phyloP scores from a whole-genome alignment of 2,888 invertebrate species.

The Xylota segnis region DNA sequence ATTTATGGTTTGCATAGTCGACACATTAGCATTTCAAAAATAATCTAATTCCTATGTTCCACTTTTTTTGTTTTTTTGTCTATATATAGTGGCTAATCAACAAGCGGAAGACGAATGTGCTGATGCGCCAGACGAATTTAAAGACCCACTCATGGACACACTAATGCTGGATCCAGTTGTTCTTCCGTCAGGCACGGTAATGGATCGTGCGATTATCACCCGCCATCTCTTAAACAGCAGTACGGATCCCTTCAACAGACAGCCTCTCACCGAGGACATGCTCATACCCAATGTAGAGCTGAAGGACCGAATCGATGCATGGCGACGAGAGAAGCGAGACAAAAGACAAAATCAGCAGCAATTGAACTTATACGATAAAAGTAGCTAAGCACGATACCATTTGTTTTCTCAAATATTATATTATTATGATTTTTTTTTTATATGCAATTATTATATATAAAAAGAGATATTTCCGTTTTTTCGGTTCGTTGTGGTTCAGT shows the following conservation, averaged over 20 bases:
- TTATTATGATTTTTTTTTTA: slow-evolving; percentile 59
- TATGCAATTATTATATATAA: slow-evolving; percentile 64
- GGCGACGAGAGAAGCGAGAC: slow-evolving; percentile 91
- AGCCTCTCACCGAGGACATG: slow-evolving; percentile 97
- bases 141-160: slow-evolving; percentile 98
- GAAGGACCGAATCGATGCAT: slow-evolving; percentile 93
- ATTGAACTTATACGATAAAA: slow-evolving; percentile 81
- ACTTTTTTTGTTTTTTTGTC: not conserved
- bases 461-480: slow-evolving; percentile 45
- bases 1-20: slow-evolving; percentile 86
- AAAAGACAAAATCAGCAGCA: slow-evolving; percentile 81
- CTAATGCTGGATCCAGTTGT: slow-evolving; percentile 98
- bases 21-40: not conserved
- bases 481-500: slow-evolving; percentile 50
- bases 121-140: slow-evolving; percentile 98
- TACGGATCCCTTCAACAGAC: slow-evolving; percentile 99
- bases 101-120: slow-evolving; percentile 96
- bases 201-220: slow-evolving; percentile 97
- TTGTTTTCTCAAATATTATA: slow-evolving; percentile 59
- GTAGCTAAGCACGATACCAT: slow-evolving; percentile 80
- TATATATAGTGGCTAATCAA: slow-evolving; percentile 88
- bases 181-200: slow-evolving; percentile 95
- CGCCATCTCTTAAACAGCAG: slow-evolving; percentile 97
- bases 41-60: not conserved
- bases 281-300: slow-evolving; percentile 94